Evolutionary conservation across 2,888 invertebrate genomes (phyloP).

Genomic region (Caenorhabditis drosophilae): DNA sequence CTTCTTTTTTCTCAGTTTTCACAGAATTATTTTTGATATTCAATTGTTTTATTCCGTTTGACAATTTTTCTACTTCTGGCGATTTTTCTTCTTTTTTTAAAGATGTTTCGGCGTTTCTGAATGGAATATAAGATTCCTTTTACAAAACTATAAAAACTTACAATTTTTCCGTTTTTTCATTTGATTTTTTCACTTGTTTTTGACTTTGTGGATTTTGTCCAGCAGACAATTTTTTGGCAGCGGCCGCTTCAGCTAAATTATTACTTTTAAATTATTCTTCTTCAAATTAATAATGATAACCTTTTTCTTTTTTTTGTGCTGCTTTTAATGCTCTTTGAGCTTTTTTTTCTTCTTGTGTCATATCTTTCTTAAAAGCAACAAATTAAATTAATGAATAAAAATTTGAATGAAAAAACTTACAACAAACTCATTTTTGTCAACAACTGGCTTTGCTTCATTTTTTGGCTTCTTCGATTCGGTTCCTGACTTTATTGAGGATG

Average conservation of each 20-base stretch:
- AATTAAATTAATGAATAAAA: not conserved
- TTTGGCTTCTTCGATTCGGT: slow-evolving; percentile 5
- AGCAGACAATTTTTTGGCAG: slow-evolving; percentile 20
- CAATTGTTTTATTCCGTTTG: not conserved
- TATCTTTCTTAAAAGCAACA: slow-evolving; percentile 25
- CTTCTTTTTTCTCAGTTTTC: slow-evolving; percentile 1
- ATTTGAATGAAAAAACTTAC: slow-evolving; percentile 7
- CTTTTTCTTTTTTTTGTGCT: slow-evolving; percentile 48
- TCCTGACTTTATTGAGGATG: not conserved
- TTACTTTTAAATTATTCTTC: not conserved
- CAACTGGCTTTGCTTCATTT: too few species aligned
- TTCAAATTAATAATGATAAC: too few species aligned
- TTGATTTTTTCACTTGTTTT: slow-evolving; percentile 6
- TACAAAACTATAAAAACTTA: too few species aligned
- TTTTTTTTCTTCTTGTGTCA: slow-evolving; percentile 45
- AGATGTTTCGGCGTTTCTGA: slow-evolving; percentile 1
- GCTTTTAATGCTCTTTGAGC: slow-evolving; percentile 48
- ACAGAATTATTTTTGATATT: not conserved
- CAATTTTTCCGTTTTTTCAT: not conserved
- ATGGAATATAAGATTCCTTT: too few species aligned
- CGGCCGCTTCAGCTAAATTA: slow-evolving; percentile 39
- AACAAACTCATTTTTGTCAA: slow-evolving; percentile 19
- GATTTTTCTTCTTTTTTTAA: slow-evolving; percentile 5
- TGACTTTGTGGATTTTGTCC: slow-evolving; percentile 2
- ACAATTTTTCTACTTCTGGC: not conserved